Evolutionary conservation across 1,140 invertebrate genomes (phyloP).

Genomic region (Carposina sasakii): DNA sequence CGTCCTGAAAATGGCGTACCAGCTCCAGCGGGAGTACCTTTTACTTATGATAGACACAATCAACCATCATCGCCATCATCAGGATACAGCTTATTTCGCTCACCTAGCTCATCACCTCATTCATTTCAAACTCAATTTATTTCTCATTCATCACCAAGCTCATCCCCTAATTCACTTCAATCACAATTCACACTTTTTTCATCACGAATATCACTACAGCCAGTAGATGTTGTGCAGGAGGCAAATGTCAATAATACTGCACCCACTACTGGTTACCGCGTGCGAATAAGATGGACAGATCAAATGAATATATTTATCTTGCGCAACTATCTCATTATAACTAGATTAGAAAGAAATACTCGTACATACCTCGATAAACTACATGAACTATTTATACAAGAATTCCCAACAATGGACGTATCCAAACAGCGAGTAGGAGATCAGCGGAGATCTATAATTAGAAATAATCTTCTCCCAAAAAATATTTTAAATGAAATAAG

Average conservation of each 20-base stretch:
- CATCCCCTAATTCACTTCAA: too few relatives aligned
- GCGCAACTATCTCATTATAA: slow-evolving; percentile 2
- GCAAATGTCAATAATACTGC: background rate
- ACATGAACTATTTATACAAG: slow-evolving; percentile 9
- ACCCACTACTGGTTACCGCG: background rate
- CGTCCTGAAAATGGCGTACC: too few relatives aligned
- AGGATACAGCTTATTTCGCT: too few relatives aligned
- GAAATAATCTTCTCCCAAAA: slow-evolving; percentile 16
- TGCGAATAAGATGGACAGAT: slow-evolving; percentile 1
- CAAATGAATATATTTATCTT: slow-evolving; percentile 9
- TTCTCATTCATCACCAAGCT: background rate
- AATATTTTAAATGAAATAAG: slow-evolving; percentile 12
- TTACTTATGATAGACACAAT: too few relatives aligned
- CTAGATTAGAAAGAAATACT: background rate
- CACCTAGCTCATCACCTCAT: too few relatives aligned
- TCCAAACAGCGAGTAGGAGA: slow-evolving; percentile 15
- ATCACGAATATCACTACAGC: background rate
- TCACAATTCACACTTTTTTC: too few relatives aligned
- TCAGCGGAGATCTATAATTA: slow-evolving; percentile 13
- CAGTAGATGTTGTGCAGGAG: slow-evolving; percentile 3
- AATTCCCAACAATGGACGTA: slow-evolving; percentile 13
- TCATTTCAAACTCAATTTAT: too few relatives aligned
- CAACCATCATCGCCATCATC: too few relatives aligned
- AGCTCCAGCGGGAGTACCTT: too few relatives aligned
- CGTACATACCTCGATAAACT: slow-evolving; percentile 1